phyloP scores from a whole-genome alignment of 2,888 invertebrate genomes.

The Siphlonurus alternatus region DNA sequence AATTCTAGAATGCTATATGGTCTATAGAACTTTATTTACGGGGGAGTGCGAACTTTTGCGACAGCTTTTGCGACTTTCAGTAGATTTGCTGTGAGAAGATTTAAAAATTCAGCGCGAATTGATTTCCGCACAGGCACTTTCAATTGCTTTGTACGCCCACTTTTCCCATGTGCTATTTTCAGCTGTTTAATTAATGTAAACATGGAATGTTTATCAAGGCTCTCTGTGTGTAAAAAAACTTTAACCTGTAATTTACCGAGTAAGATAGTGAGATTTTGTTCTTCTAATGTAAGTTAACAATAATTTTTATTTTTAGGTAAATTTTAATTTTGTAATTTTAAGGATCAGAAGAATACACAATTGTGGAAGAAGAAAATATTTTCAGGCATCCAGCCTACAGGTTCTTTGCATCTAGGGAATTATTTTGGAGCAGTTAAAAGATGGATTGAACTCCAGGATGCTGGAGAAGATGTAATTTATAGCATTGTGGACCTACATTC shows the following conservation, averaged over 20 bases:
- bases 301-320: too few species aligned
- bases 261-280: background rate
- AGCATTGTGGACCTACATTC: conserved; percentile 90
- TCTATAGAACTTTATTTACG: too few species aligned
- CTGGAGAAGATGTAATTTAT: conserved; percentile 48
- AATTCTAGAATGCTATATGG: too few species aligned
- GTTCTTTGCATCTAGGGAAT: conserved; percentile 86
- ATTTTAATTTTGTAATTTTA: too few species aligned
- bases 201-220: background rate
- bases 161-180: background rate
- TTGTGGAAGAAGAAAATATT: conserved; percentile 39
- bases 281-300: background rate
- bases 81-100: too few species aligned
- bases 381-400: conserved; percentile 95
- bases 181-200: background rate
- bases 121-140: too few species aligned
- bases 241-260: background rate
- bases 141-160: too few species aligned
- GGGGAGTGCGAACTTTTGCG: too few species aligned
- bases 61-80: too few species aligned
- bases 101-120: too few species aligned
- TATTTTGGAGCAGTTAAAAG: conserved; percentile 84
- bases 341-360: too few species aligned
- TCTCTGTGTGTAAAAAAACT: background rate
- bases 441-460: conserved; percentile 68